Percentiles rank a stretch among this genome's conserved stretches.
Conservation (phyloP, 2,888 invertebrate species). For the Anoplius nigerrimus region DNA sequence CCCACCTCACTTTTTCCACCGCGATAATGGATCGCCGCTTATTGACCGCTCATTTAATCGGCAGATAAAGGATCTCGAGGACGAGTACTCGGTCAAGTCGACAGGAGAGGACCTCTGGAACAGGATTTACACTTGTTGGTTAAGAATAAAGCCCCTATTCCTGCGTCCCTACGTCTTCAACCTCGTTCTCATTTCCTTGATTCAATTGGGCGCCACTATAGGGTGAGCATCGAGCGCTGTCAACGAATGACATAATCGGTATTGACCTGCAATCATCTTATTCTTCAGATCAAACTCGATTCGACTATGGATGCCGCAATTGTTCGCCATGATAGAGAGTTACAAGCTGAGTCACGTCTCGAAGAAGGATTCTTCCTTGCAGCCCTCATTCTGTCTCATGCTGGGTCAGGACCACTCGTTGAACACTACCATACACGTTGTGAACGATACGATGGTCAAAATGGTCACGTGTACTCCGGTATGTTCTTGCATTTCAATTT, state of each 20-base stretch:
- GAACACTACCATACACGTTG: background rate
- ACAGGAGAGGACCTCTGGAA: slow-evolving; percentile 65
- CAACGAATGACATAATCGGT: background rate
- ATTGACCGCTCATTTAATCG: slow-evolving; percentile 5
- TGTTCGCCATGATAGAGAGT: slow-evolving; percentile 83
- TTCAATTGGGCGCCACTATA: slow-evolving; percentile 81
- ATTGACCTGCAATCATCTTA: slow-evolving; percentile 1
- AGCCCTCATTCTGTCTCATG: slow-evolving; percentile 63
- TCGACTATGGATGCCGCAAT: slow-evolving; percentile 90
- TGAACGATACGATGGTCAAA: slow-evolving; percentile 17
- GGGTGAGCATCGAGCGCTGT: slow-evolving; percentile 76
- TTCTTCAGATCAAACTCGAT: slow-evolving; percentile 84
- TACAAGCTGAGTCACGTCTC: slow-evolving; percentile 63
- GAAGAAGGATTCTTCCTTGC: slow-evolving; percentile 45
- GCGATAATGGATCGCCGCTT: no score
- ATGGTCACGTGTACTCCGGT: slow-evolving; percentile 37
- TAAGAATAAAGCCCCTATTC: slow-evolving; percentile 83
- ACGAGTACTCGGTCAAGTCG: slow-evolving; percentile 67
- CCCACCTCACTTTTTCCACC: no score
- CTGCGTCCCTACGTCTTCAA: slow-evolving; percentile 79
- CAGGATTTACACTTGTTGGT: slow-evolving; percentile 79
- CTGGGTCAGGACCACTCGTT: slow-evolving; percentile 43
- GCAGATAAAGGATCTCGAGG: slow-evolving; percentile 75
- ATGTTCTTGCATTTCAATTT: slow-evolving; percentile 13
- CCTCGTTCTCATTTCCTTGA: slow-evolving; percentile 80